A percentile compares a stretch with the other conserved stretches of the same genome.
Evolutionary conservation across 2,113 vertebrate genomes (phyloP).

Genomic region (Pholis gunnellus): DNA sequence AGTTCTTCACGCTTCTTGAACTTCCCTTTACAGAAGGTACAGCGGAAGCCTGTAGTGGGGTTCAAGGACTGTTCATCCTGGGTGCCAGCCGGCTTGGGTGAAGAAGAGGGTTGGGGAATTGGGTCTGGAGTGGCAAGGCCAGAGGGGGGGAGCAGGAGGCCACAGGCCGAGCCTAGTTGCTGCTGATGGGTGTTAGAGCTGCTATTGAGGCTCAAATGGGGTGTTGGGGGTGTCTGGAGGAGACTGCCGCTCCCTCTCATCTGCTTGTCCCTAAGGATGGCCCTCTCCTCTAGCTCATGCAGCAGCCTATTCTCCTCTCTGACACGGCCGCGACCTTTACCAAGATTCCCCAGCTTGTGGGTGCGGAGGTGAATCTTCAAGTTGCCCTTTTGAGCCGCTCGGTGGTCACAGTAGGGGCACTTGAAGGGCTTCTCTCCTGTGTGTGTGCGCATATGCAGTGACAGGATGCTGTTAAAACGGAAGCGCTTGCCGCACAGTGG

Average conservation of each 20-base stretch:
- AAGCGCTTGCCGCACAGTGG: constrained; percentile 98
- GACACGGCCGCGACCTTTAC: constrained; percentile 96
- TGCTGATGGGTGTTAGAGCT: constrained; percentile 86
- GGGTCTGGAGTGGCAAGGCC: constrained; percentile 88
- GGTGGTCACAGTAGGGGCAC: constrained; percentile 98
- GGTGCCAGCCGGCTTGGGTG: constrained; percentile 88
- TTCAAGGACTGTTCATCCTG: constrained; percentile 89
- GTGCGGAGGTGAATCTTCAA: constrained; percentile 98
- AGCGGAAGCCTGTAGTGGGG: constrained; percentile 92
- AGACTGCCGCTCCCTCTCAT: constrained; percentile 90
- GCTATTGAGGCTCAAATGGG: constrained; percentile 79
- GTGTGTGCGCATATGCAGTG: constrained; percentile 98
- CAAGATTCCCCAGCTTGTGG: constrained; percentile 97
- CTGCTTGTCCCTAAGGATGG: constrained; percentile 97
- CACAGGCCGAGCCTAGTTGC: constrained; percentile 89
- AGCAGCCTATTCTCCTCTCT: constrained; percentile 96
- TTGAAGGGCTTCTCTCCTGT: constrained; percentile 99
- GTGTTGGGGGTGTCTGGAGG: constrained; percentile 87
- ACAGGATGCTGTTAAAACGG: constrained; percentile 99
- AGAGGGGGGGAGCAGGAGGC: constrained; percentile 84
- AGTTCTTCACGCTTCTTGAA: constrained; percentile 98
- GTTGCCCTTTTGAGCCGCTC: constrained; percentile 98
- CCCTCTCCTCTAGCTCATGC: constrained; percentile 97
- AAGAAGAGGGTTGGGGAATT: constrained; percentile 88
- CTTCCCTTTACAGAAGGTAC: constrained; percentile 99